phyloP scores from a whole-genome alignment of 37 sponge, comb jelly and placozoan genomes.

The Agelas oroides region DNA sequence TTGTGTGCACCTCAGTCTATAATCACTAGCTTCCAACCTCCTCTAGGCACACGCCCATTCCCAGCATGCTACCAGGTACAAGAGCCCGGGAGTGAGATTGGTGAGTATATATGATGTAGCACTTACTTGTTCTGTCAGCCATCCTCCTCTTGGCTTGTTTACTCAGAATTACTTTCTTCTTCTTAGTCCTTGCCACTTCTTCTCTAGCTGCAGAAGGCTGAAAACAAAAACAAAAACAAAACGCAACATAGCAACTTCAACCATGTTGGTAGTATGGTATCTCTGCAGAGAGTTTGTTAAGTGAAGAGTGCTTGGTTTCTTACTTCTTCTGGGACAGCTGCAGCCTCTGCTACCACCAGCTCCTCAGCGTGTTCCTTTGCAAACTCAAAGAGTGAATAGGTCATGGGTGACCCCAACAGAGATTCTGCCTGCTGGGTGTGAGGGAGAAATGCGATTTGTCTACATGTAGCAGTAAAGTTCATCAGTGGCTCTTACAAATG shows the following conservation, averaged over 20 bases:
- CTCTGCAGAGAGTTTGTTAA: no score
- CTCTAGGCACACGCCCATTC: no score
- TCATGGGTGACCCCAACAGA: conserved; percentile 77
- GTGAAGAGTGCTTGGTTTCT: no score
- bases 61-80: no score
- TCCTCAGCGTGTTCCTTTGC: conserved; percentile 77
- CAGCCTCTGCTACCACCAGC: conserved; percentile 36
- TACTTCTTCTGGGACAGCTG: neutral
- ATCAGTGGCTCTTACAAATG: neutral
- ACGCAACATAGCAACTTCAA: no score
- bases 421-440: conserved; percentile 72
- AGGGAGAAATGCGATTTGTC: neutral
- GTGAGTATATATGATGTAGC: no score
- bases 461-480: neutral
- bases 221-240: no score
- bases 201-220: neutral
- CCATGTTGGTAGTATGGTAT: no score
- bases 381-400: conserved; percentile 86
- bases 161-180: conserved; percentile 75
- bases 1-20: no score
- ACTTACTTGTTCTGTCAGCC: conserved; percentile 76
- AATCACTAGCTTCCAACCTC: no score
- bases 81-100: no score
- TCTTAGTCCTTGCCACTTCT: conserved; percentile 6
- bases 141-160: conserved; percentile 84